phyloP scores from a whole-genome alignment of 1,140 invertebrate genomes.

The Anadara kagoshimensis region DNA sequence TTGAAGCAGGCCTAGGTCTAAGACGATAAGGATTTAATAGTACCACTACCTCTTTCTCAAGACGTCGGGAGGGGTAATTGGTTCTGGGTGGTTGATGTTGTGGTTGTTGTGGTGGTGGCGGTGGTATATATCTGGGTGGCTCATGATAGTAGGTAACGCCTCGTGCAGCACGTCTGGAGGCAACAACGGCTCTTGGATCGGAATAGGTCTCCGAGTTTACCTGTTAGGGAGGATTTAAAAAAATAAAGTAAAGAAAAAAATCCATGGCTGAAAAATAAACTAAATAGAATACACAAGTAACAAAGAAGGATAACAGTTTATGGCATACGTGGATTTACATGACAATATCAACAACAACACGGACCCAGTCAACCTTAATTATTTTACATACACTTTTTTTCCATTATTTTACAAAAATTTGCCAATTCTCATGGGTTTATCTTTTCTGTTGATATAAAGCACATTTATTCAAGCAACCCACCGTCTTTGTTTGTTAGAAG shows the following conservation, averaged over 20 bases:
- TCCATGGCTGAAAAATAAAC: slow-evolving; percentile 35
- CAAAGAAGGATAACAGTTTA: slow-evolving; percentile 10
- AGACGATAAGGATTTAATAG: slow-evolving; percentile 18
- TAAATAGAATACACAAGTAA: slow-evolving; percentile 5
- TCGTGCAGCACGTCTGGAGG: slow-evolving; percentile 31
- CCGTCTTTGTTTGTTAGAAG: slow-evolving; percentile 31
- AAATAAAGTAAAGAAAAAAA: slow-evolving; percentile 23
- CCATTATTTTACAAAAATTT: slow-evolving; percentile 6
- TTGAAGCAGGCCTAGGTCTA: slow-evolving; percentile 21
- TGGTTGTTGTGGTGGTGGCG: slow-evolving; percentile 20
- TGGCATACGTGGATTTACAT: slow-evolving; percentile 17
- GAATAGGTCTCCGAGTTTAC: slow-evolving; percentile 49
- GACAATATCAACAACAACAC: neutral
- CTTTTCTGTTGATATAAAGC: slow-evolving; percentile 19
- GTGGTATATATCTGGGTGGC: slow-evolving; percentile 6
- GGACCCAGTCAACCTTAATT: slow-evolving; percentile 42
- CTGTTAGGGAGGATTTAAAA: slow-evolving; percentile 48
- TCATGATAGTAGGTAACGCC: slow-evolving; percentile 2
- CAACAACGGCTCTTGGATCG: slow-evolving; percentile 45
- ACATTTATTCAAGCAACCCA: slow-evolving; percentile 50
- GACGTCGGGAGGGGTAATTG: slow-evolving; percentile 23
- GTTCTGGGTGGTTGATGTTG: slow-evolving; percentile 31
- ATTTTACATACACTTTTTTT: neutral
- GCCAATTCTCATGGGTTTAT: slow-evolving; percentile 43
- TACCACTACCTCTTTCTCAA: slow-evolving; percentile 37